A percentile compares a stretch with the other conserved stretches of the same genome.
Conservation (phyloP, 2,113 vertebrate genomes). For the Piliocolobus tephrosceles region DNA sequence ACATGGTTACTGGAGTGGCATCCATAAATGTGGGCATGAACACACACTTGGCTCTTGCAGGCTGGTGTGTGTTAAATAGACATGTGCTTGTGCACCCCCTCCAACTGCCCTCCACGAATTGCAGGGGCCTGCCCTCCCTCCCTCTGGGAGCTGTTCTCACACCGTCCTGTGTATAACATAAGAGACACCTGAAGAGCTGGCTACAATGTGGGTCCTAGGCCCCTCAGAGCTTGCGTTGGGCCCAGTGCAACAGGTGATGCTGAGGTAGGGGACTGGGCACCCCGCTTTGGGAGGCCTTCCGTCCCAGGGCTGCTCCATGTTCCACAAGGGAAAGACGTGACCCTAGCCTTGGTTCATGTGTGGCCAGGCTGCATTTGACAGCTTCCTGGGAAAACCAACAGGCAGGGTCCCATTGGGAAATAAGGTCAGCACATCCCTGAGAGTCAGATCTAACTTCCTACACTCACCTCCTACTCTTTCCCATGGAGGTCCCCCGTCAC, state of each 20-base stretch:
- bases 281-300: neutral
- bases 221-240: fast-evolving
- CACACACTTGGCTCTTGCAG: neutral
- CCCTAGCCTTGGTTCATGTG: neutral
- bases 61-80: neutral
- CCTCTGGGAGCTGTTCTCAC: neutral
- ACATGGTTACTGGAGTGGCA: neutral
- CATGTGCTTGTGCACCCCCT: neutral
- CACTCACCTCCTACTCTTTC: neutral
- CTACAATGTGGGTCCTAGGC: neutral
- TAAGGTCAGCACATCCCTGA: neutral
- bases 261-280: neutral
- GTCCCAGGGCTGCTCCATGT: neutral
- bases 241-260: neutral
- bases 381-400: neutral
- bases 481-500: neutral
- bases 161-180: neutral
- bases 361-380: neutral
- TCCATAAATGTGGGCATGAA: neutral
- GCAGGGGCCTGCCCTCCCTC: neutral
- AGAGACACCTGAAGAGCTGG: neutral
- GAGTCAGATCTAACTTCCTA: neutral
- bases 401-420: neutral
- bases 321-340: neutral
- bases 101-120: neutral